These are phyloP conservation scores for Brachionus asplanchnoidis DNA, from an alignment of 1,140 invertebrate genomes.

Conservation along the genomic window DNA sequence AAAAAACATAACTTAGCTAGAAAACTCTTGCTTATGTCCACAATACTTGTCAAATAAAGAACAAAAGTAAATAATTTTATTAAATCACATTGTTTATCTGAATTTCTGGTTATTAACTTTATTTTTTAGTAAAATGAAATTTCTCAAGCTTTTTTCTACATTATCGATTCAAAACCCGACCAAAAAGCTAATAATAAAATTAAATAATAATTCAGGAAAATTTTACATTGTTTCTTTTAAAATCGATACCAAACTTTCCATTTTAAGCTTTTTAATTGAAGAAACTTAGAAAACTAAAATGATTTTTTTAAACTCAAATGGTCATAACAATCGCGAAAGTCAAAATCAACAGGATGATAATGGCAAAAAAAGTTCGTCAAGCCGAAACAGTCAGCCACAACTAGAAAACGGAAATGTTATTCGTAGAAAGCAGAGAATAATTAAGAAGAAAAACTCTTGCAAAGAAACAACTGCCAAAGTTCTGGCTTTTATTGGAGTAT, in stretches of 20 bases:
- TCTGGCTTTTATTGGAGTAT: slow-evolving; percentile 2
- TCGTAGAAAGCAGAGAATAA: neutral
- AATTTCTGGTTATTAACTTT: neutral
- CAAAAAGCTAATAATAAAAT: neutral
- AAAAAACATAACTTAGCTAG: neutral
- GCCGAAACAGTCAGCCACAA: neutral
- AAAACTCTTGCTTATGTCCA: neutral
- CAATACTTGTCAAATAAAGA: neutral
- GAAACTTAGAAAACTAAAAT: neutral
- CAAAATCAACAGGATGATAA: neutral
- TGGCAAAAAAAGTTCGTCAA: neutral
- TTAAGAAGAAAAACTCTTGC: neutral
- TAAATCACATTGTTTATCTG: neutral
- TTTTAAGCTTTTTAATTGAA: neutral
- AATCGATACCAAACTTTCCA: neutral
- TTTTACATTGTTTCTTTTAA: neutral
- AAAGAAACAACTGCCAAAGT: slow-evolving; percentile 18
- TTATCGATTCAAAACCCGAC: neutral
- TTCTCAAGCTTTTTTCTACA: neutral
- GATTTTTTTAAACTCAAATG: neutral
- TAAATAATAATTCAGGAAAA: neutral
- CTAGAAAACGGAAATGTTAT: neutral
- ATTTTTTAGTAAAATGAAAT: neutral
- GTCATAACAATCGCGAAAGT: neutral
- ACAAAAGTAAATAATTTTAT: neutral